A percentile compares a stretch with the other conserved stretches of the same genome.
Conservation (phyloP, 2,888 invertebrate species). For the Tachina fera region DNA sequence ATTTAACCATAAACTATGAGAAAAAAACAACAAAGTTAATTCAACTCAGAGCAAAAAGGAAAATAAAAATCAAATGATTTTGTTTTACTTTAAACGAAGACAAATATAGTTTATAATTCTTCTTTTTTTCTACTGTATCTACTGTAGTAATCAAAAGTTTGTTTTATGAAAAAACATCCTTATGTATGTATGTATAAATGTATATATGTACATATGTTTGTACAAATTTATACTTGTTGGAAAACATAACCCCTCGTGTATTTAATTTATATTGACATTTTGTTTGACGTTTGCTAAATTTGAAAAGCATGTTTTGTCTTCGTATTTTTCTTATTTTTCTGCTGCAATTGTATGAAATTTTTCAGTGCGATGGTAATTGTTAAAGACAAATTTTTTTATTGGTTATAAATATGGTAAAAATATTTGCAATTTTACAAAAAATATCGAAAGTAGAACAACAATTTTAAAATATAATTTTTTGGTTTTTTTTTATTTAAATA, state of each 20-base stretch:
- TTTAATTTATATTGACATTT: constrained; percentile 57
- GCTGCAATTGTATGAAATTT: constrained; percentile 32
- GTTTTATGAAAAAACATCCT: too few relatives aligned
- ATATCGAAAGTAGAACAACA: constrained; percentile 53
- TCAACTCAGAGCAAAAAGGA: not conserved
- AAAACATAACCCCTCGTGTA: constrained; percentile 50
- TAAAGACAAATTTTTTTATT: constrained; percentile 60
- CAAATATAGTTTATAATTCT: constrained; percentile 1
- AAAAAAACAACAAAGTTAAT: constrained; percentile 19
- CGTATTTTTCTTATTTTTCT: not conserved
- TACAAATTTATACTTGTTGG: not conserved
- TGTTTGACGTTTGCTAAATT: constrained; percentile 42
- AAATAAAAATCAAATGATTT: not conserved
- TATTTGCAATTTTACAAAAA: constrained; percentile 54
- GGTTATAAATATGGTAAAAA: constrained; percentile 43
- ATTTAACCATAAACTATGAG: constrained; percentile 53
- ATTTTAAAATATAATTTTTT: constrained; percentile 20
- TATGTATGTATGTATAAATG: too few relatives aligned
- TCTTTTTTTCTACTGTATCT: not conserved
- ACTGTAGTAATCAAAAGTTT: not conserved
- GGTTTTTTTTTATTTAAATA: not conserved
- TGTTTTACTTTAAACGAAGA: constrained; percentile 16
- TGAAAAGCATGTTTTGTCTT: constrained; percentile 47
- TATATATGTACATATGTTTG: too few relatives aligned
- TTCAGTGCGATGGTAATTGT: constrained; percentile 49